phyloP scores from a whole-genome alignment of 2,113 vertebrate genomes.

The Plecturocebus donacophilus region DNA sequence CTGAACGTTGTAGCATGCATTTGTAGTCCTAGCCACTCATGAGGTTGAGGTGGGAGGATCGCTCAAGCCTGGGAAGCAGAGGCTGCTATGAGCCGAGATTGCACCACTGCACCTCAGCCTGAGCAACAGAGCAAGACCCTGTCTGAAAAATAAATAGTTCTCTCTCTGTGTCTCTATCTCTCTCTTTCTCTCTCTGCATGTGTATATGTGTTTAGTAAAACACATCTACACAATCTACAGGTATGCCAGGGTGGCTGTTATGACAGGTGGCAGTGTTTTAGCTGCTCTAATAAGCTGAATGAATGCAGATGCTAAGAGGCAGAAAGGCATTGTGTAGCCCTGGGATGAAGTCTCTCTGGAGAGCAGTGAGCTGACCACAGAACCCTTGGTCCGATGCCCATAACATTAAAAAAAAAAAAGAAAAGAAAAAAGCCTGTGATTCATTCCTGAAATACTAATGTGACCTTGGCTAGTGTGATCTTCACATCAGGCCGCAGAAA shows the following conservation, averaged over 20 bases:
- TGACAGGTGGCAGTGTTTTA: not conserved
- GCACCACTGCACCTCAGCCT: too few species aligned
- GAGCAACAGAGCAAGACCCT: too few species aligned
- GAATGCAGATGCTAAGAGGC: not conserved
- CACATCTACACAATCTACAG: too few species aligned
- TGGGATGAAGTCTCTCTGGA: not conserved
- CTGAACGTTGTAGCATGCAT: too few species aligned
- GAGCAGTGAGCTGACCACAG: not conserved
- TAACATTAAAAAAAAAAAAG: not conserved
- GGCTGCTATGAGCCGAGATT: too few species aligned
- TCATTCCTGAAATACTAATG: not conserved
- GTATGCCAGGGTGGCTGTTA: not conserved
- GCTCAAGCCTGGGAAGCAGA: too few species aligned
- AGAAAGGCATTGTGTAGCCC: not conserved
- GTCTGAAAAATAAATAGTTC: too few species aligned
- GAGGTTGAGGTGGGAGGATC: too few species aligned
- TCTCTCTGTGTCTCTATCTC: fast-evolving
- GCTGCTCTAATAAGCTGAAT: not conserved
- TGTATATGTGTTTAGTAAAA: not conserved
- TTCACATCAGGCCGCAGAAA: too few species aligned
- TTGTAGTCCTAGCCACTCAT: too few species aligned
- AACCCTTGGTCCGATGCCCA: not conserved
- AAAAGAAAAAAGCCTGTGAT: not conserved
- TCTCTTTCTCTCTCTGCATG: not conserved
- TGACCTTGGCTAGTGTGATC: too few species aligned